phyloP scores from a whole-genome alignment of 1,140 invertebrate genomes.

The Pogonomyrmex californicus region DNA sequence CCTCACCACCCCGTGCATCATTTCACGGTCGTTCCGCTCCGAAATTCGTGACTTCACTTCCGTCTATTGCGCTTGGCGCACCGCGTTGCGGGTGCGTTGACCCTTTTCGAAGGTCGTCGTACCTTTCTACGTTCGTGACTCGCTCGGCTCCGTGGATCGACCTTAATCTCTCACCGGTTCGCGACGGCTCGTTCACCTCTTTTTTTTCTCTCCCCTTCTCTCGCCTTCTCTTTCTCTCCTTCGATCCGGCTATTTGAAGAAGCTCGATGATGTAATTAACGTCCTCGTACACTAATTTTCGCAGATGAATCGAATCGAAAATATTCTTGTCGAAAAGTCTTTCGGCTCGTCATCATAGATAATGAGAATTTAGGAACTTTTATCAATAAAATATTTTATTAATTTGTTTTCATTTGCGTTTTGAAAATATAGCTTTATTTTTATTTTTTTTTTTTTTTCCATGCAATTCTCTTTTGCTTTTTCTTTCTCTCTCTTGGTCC shows the following conservation, averaged over 20 bases:
- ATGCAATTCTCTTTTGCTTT: not conserved
- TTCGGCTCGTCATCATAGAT: not conserved
- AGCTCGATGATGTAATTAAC: slow-evolving; percentile 55
- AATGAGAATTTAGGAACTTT: not conserved
- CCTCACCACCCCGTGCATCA: not conserved
- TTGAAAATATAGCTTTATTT: not conserved
- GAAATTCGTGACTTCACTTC: slow-evolving; percentile 74
- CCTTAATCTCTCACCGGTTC: slow-evolving; percentile 64
- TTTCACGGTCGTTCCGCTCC: slow-evolving; percentile 74
- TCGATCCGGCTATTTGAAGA: slow-evolving; percentile 14
- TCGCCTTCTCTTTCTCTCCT: no score
- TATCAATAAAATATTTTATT: not conserved
- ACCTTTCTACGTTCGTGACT: slow-evolving; percentile 74
- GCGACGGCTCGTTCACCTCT: slow-evolving; percentile 61
- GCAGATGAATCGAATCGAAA: slow-evolving; percentile 30
- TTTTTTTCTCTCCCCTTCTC: not conserved
- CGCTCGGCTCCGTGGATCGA: slow-evolving; percentile 65
- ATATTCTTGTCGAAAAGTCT: not conserved
- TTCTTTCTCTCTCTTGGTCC: not conserved
- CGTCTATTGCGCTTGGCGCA: slow-evolving; percentile 67
- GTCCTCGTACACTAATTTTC: slow-evolving; percentile 31
- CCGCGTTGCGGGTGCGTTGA: slow-evolving; percentile 68
- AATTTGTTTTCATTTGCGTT: not conserved
- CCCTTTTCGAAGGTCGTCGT: slow-evolving; percentile 76
- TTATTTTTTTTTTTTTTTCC: not conserved